Conservation (phyloP, 2,888 invertebrate species). For the Acanthococcus lagerstroemiae region DNA sequence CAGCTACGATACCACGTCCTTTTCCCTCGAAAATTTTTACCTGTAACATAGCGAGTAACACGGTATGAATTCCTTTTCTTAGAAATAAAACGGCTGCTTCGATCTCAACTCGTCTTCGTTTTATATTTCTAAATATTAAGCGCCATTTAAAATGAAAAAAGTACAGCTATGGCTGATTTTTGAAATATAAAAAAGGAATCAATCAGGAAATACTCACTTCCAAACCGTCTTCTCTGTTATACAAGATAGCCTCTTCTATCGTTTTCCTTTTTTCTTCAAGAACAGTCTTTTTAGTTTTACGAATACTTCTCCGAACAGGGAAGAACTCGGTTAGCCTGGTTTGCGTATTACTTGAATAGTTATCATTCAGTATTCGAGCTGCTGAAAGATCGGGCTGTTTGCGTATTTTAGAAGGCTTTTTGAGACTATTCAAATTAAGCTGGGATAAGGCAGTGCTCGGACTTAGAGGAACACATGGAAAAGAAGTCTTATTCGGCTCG, state of each 20-base stretch:
- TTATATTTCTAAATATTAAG: no score
- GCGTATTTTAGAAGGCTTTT: conserved; percentile 1
- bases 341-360: conserved; percentile 13
- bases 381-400: no score
- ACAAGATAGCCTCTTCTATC: conserved; percentile 65
- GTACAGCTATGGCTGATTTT: no score
- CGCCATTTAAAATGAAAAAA: no score
- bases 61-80: no score
- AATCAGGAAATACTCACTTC: no score
- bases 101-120: no score
- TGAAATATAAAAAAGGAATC: no score
- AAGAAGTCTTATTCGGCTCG: not conserved
- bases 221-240: conserved; percentile 70
- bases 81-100: no score
- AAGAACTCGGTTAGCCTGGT: conserved; percentile 81
- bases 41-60: conserved; percentile 44
- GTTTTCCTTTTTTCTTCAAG: conserved; percentile 73
- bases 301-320: conserved; percentile 72
- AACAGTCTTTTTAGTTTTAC: conserved; percentile 73
- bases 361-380: no score
- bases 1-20: conserved; percentile 84
- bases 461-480: conserved; percentile 18
- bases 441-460: conserved; percentile 20
- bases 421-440: not conserved
- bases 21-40: conserved; percentile 69